Conservation (phyloP, 2,113 vertebrate genomes). For the Hydropotes inermis region DNA sequence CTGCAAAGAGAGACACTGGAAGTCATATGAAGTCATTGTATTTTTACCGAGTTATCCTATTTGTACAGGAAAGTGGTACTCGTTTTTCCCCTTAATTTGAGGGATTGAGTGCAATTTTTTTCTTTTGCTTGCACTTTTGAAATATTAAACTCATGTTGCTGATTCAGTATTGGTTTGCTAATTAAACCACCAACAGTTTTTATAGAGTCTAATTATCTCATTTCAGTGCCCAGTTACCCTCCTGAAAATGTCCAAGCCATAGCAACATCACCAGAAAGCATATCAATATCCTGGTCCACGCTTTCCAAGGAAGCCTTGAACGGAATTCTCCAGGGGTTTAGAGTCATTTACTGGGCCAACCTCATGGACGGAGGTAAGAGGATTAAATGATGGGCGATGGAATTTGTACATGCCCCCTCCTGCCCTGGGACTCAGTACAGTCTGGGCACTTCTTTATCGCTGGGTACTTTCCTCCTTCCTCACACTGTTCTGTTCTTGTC, state of each 20-base stretch:
- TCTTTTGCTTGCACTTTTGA: not conserved
- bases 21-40: no score
- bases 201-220: conserved; percentile 24
- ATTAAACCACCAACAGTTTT: not conserved
- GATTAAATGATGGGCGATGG: rapidly evolving
- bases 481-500: rapidly evolving
- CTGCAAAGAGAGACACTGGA: not conserved
- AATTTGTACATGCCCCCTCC: no score
- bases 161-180: not conserved
- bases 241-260: conserved; percentile 96
- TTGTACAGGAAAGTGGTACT: not conserved
- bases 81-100: not conserved
- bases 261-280: conserved; percentile 96
- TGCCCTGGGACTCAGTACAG: rapidly evolving
- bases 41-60: not conserved
- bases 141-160: not conserved
- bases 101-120: not conserved
- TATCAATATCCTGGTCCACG: conserved; percentile 95
- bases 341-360: conserved; percentile 99
- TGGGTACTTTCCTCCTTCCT: not conserved
- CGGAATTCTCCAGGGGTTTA: conserved; percentile 96
- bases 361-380: conserved; percentile 95
- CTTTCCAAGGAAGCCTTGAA: conserved; percentile 95
- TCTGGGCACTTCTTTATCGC: rapidly evolving
- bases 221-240: conserved; percentile 93